Conservation (phyloP, 2,888 invertebrate genomes). For the Branchellion lobata region DNA sequence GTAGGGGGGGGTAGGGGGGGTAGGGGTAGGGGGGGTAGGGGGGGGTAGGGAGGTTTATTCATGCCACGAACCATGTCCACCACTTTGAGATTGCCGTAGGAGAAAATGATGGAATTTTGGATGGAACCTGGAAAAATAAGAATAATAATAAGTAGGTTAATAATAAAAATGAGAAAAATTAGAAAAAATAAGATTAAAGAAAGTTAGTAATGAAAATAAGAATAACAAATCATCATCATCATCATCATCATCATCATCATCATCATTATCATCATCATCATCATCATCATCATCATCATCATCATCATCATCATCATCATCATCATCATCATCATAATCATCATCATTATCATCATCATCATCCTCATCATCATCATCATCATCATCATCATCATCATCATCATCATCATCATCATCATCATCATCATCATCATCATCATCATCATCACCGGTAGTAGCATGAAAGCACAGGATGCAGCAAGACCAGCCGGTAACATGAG, state of each 20-base stretch:
- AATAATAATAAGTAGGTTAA: too few species aligned
- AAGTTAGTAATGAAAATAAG: background rate
- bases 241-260: slow-evolving; percentile 1
- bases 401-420: slow-evolving; percentile 29
- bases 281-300: slow-evolving; percentile 30
- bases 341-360: background rate
- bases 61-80: slow-evolving; percentile 48
- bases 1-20: too few species aligned
- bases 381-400: slow-evolving; percentile 16
- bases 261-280: background rate
- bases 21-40: too few species aligned
- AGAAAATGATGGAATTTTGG: slow-evolving; percentile 49
- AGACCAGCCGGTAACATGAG: slow-evolving; percentile 48
- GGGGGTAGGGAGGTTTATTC: too few species aligned
- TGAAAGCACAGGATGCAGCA: slow-evolving; percentile 49
- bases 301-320: slow-evolving; percentile 23
- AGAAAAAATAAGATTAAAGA: too few species aligned
- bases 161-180: too few species aligned
- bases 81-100: slow-evolving; percentile 48
- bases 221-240: background rate
- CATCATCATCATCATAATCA: background rate
- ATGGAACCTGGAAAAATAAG: slow-evolving; percentile 42
- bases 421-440: background rate
- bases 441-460: slow-evolving; percentile 20
- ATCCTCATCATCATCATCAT: slow-evolving; percentile 9